Evolutionary conservation across 2,797 vertebrate genomes (phyloP).

Genomic region (Anguilla pacifica): DNA sequence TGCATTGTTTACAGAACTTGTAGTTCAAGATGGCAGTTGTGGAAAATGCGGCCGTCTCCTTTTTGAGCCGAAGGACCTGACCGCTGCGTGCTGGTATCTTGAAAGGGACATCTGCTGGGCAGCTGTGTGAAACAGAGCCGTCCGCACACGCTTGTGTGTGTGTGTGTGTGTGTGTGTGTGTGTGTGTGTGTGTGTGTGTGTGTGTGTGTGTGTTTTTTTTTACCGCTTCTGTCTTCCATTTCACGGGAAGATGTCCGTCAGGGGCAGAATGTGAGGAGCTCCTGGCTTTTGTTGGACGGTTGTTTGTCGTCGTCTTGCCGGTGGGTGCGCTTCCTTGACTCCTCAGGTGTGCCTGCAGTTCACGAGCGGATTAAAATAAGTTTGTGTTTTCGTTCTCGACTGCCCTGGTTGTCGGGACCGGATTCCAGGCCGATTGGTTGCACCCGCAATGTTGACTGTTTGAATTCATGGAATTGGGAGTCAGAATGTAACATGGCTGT

Average conservation of each 20-base stretch:
- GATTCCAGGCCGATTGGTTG: not conserved
- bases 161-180: no score
- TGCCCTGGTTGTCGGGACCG: not conserved
- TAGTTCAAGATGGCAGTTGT: not conserved
- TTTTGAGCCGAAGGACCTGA: not conserved
- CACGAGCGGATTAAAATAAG: not conserved
- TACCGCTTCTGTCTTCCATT: not conserved
- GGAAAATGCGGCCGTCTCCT: not conserved
- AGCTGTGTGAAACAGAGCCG: not conserved
- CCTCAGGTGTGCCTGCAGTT: not conserved
- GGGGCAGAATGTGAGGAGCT: not conserved
- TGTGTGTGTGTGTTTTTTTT: not conserved
- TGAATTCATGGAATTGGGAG: not conserved
- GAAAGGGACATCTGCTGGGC: not conserved
- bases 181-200: no score
- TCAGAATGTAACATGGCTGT: not conserved
- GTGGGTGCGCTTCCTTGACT: not conserved
- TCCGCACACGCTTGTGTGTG: not conserved
- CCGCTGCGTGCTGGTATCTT: not conserved
- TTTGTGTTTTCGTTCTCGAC: not conserved
- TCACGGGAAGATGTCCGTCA: not conserved
- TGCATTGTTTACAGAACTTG: not conserved
- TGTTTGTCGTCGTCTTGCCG: not conserved
- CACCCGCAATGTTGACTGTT: not conserved
- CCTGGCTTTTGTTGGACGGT: not conserved